phyloP scores from a whole-genome alignment of 2,797 vertebrate species.

The Mus minutoides region DNA sequence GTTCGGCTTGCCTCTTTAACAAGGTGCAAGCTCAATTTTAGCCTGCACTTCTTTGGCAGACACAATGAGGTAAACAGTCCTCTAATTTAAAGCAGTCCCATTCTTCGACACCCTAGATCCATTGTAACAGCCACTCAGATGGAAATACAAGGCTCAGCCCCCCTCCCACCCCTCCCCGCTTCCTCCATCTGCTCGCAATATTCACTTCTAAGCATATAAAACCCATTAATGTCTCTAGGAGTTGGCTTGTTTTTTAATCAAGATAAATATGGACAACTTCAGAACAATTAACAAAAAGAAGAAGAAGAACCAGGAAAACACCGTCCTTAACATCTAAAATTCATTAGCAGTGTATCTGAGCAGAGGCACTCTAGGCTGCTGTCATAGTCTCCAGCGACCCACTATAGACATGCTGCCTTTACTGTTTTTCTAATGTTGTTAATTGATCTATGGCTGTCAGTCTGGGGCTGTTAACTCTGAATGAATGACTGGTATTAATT shows the following conservation, averaged over 20 bases:
- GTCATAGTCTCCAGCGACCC: conserved; percentile 77
- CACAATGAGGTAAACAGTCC: conserved; percentile 68
- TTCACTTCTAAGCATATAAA: conserved; percentile 78
- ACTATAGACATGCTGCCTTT: conserved; percentile 86
- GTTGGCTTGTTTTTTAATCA: conserved; percentile 82
- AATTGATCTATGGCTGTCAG: conserved; percentile 89
- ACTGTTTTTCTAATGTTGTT: conserved; percentile 88
- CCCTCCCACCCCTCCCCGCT: conserved; percentile 44
- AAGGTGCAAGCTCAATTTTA: conserved; percentile 46
- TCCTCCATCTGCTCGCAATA: conserved; percentile 84
- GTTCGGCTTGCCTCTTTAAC: not conserved
- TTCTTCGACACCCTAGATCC: conserved; percentile 75
- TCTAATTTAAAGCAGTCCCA: conserved; percentile 80
- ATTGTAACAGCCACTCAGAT: conserved; percentile 38
- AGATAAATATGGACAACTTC: conserved; percentile 83
- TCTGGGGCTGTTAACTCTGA: conserved; percentile 86
- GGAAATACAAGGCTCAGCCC: conserved; percentile 72
- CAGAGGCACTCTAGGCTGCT: conserved; percentile 75
- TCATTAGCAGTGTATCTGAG: conserved; percentile 84
- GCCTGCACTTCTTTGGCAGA: conserved; percentile 38
- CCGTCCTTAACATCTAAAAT: conserved; percentile 76
- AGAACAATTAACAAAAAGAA: conserved; percentile 58
- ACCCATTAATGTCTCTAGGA: conserved; percentile 72
- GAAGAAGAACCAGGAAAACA: conserved; percentile 71
- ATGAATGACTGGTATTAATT: conserved; percentile 88